Evolutionary conservation across 2,113 vertebrate genomes (phyloP), one percentile per base, ranked within the genome.

Genomic region (Entomyzon cyanotis): DNA sequence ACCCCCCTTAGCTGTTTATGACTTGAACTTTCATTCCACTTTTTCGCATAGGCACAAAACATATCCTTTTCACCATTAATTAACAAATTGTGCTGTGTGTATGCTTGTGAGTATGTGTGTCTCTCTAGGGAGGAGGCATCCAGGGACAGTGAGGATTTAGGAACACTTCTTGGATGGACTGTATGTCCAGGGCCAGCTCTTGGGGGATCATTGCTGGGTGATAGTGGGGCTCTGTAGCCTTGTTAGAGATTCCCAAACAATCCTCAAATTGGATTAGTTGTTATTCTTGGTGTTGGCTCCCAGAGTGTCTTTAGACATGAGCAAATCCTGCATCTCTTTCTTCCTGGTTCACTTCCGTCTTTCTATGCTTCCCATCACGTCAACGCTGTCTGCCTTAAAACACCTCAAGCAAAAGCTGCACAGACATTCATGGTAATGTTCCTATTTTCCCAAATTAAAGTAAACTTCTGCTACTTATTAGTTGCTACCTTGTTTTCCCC

Each of bases 171-270:
- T 41, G 18, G 8, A 41, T 33, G 23, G 33, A 23, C 47, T 53
- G 1, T 30, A 19, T 50, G 8, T 24, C 25, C 27, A 59, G 53
- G 18, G 5, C 7, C 15, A 62, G 7, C 2, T 67, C 37, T 47
- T 53, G 46, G 6, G 10, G 3, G 0, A 4, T 17, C 15, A 25
- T 12, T 70, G 19, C 24, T 62, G 25, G 5, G 1, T n/a, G 5
- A 4, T 1, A 7, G 0, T 7, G 14, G 2, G 22, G 6, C 4
- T 75, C 10, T 46, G 0, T 37, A 35, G 11, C 1, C 5, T 73
- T 62, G 1, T 19, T 52, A n/a, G 27, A 16, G 28, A 65, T 33
- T 27, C 12, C 18, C 11, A 23, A 88, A 56, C 1, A 1, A 55
- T 30, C 19, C 14, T 49, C 1, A 33, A 33, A 24, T 11, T 17